phyloP scores from a whole-genome alignment of 2,797 vertebrate species.

The Spheniscus humboldti region DNA sequence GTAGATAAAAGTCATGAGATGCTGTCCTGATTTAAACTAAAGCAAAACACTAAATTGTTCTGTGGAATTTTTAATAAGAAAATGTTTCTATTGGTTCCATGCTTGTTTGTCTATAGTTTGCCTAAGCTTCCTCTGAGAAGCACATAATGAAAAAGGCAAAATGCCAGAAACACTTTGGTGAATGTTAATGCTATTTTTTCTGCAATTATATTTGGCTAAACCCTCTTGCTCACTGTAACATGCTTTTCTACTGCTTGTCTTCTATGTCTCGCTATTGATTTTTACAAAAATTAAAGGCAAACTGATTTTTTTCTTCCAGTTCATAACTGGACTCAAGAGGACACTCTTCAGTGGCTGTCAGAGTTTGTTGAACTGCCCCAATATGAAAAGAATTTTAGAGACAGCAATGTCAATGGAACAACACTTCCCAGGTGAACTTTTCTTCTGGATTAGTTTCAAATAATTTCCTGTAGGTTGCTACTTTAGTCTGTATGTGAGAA shows the following conservation, averaged over 20 bases:
- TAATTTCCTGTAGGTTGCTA: background rate
- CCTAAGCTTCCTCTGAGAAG: background rate
- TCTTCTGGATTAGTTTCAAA: background rate
- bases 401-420: constrained; percentile 85
- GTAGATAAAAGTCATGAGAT: background rate
- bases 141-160: constrained; percentile 28
- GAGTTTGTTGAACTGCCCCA: constrained; percentile 89
- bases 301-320: constrained; percentile 71
- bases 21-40: background rate
- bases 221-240: background rate
- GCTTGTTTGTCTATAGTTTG: background rate
- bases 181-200: background rate
- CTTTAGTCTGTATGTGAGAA: background rate
- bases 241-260: background rate
- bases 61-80: constrained; percentile 48
- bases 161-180: background rate
- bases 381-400: constrained; percentile 85
- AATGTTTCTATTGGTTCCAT: background rate
- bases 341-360: constrained; percentile 87
- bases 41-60: background rate
- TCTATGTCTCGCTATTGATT: background rate
- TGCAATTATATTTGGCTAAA: background rate
- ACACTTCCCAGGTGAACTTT: constrained; percentile 86
- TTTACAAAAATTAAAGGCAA: background rate
- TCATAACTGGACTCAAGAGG: constrained; percentile 90